Base-by-base conservation (phyloP, 2,888 invertebrate genomes). In the Melanargia galathea region DNA sequence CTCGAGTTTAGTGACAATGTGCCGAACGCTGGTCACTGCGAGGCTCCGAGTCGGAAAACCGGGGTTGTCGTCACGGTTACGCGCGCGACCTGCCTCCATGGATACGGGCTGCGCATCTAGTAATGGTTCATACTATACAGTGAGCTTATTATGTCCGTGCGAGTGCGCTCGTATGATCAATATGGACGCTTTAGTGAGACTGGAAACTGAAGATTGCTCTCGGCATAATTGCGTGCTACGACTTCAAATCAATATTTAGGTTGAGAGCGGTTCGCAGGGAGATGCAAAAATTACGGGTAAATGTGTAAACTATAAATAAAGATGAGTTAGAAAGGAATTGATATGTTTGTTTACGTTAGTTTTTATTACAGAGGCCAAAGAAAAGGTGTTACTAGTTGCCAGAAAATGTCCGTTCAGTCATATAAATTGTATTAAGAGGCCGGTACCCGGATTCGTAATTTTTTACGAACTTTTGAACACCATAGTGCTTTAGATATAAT, bases 1-100 rank as follows among this genome's bases (percentile, higher is more conserved):
- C 82, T 91, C 90, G 76, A 90, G 81, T 74, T 85, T 83, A 82
- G 86, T 84, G 83, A 92, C 88, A 86, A 91, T 91, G 86, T 84
- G 81, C 70, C 86, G 85, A 74, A 92, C 90, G 75, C 86, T 86
- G 80, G 87, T 81, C 80, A 90, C 79, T 74, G 86, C 86, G 79
- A 87, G 88, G 75, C 86, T 86, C 72, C 89, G 77, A 73, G 83
- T 73, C 73, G 86, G 87, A 78, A 86, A 75, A 70, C 83, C 82
- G 75, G 77, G 77, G 71, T 75, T 81, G 82, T 83, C 82, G 87
- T 86, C 88, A 88, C 88, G 87, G 88, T 84, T 77, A 87, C 86
- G 81, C 77, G 78, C 80, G 74, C 82, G 82, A 79, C 82, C 80
- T 78, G 83, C 79, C 82, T 84, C 90, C 90, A 91, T 91, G 85